Evolutionary conservation across 2,113 vertebrate genomes (phyloP), one percentile per base, ranked within the genome.

Genomic region (Amphiprion percula): DNA sequence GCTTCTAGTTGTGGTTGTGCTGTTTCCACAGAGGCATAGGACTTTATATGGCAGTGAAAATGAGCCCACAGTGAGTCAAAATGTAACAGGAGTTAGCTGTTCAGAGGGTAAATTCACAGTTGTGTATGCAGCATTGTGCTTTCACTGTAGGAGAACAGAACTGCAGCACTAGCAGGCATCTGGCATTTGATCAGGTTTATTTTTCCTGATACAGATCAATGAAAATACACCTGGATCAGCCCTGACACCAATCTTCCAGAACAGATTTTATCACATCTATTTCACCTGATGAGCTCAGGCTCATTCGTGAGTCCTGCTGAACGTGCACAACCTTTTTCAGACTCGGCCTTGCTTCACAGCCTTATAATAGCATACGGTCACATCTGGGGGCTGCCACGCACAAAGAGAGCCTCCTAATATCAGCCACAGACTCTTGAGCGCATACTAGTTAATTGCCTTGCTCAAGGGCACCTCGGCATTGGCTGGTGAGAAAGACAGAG

Each of bases 381-480:
- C 58, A 67, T 70, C 24, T 50, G 47, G 44, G 65, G 63, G 83
- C 64, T 77, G 75, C 55, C 26, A 4, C 4, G 11, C 59, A 65
- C 56, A 74, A 66, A 62, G 66, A 60, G 21, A 37, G 52, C 54
- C 15, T 37, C 37, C 75, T 63, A 33, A 24, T 58, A 65, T 61
- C 59, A 77, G 46, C 44, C 50, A 72, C 16, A 0, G 17, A 84
- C 65, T 77, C 47, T 75, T 73, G 55, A 82, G 68, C 61, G 41
- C 56, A 79, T 19, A 79, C 67, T 59, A 62, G 71, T 76, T 88
- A 85, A 91, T 85, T 86, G 83, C 79, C 81, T 85, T 77, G 87
- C 87, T 91, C 79, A 89, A 84, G 88, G 89, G 83, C 71, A 87
- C 71, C 47, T 86, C 56, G 80, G 69, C 78, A 87, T 86, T 71